Conservation (phyloP, 2,888 invertebrate genomes). For the Arrhopalites spinosus region DNA sequence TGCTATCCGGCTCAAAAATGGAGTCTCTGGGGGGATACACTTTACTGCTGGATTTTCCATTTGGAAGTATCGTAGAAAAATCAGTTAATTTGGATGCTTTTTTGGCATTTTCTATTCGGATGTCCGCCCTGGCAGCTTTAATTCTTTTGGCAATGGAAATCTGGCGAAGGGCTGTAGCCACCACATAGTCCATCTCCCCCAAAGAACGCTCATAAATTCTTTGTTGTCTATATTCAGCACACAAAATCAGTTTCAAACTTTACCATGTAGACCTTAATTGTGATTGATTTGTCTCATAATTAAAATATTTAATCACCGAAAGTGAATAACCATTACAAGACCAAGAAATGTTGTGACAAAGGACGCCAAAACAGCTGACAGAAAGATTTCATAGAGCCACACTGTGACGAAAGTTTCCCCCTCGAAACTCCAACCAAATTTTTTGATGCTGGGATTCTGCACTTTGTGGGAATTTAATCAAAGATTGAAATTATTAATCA, state of each 20-base stretch:
- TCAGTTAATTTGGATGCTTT: background rate
- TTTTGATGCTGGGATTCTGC: background rate
- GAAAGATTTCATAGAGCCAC: constrained; percentile 1
- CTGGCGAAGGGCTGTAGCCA: constrained; percentile 13
- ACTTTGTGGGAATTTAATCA: background rate
- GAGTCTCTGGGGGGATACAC: background rate
- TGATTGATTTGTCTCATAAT: background rate
- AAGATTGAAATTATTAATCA: too few relatives aligned
- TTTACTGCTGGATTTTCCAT: background rate
- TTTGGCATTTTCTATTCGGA: background rate
- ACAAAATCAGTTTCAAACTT: background rate
- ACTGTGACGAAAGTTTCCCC: constrained; percentile 4
- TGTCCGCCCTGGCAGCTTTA: background rate
- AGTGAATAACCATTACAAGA: constrained; percentile 15
- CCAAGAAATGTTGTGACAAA: constrained; percentile 5
- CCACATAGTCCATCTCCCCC: constrained; percentile 23
- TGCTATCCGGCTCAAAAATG: background rate
- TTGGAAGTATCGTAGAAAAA: background rate
- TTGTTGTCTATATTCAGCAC: background rate
- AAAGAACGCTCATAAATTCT: constrained; percentile 1
- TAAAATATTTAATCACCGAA: constrained; percentile 6
- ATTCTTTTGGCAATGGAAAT: background rate
- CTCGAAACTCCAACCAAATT: constrained; percentile 15
- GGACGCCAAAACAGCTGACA: background rate
- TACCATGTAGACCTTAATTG: too few relatives aligned